phyloP scores from a whole-genome alignment of 2,888 invertebrate genomes.

The Lasiommata megera region DNA sequence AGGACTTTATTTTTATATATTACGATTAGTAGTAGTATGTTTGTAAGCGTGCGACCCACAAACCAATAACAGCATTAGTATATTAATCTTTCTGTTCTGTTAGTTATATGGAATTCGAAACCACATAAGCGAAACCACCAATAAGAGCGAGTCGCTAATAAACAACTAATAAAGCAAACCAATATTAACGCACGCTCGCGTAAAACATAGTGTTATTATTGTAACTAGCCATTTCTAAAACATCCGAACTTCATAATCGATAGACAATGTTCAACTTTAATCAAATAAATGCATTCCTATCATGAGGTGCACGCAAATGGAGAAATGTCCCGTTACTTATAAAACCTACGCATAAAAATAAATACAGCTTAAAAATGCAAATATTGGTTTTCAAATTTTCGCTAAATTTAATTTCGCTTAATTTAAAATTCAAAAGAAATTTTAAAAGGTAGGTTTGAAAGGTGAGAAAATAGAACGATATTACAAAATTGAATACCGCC shows the following conservation, averaged over 20 bases:
- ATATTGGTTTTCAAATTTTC: too few species aligned
- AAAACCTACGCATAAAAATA: too few species aligned
- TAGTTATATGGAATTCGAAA: conserved; percentile 1
- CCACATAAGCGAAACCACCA: background rate
- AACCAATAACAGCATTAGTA: background rate
- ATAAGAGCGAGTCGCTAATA: background rate
- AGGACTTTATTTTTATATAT: too few species aligned
- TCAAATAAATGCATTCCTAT: too few species aligned
- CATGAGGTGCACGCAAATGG: too few species aligned
- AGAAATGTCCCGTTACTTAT: too few species aligned
- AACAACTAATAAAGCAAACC: background rate
- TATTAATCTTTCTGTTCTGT: background rate
- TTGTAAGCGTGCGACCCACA: background rate
- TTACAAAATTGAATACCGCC: too few species aligned
- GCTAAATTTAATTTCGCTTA: too few species aligned
- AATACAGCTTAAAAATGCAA: too few species aligned
- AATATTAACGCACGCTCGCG: background rate
- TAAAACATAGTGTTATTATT: background rate
- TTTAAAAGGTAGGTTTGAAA: too few species aligned
- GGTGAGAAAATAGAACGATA: too few species aligned
- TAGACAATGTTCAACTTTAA: conserved; percentile 1
- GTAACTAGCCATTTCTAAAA: background rate
- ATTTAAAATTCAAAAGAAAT: too few species aligned
- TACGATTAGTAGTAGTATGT: background rate
- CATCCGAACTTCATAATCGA: background rate